Conservation (phyloP, 2,113 vertebrate genomes). For the Dipodomys spectabilis region DNA sequence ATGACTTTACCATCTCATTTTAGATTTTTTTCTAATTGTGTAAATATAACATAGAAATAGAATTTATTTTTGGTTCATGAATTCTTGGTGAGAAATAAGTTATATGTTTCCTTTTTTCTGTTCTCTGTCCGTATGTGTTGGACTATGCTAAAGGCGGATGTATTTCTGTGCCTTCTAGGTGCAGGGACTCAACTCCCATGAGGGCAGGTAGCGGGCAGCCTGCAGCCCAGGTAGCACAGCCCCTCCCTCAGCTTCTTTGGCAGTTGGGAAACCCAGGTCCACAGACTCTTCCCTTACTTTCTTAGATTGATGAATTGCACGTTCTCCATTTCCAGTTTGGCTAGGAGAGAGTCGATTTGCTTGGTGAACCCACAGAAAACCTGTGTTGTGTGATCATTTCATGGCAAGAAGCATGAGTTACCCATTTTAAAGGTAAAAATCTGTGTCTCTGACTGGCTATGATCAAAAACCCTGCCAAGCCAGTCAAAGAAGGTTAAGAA, state of each 20-base stretch:
- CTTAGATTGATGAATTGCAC: constrained; percentile 67
- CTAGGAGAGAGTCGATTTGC: constrained; percentile 73
- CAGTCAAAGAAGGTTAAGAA: constrained; percentile 53
- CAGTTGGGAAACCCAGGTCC: constrained; percentile 72
- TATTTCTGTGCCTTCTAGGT: constrained; percentile 94
- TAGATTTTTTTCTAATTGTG: constrained; percentile 95
- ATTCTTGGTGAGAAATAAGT: constrained; percentile 96
- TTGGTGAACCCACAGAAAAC: constrained; percentile 76
- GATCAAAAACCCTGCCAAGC: constrained; percentile 64
- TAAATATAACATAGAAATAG: constrained; percentile 99
- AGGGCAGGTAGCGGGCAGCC: constrained; percentile 85
- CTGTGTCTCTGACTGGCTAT: constrained; percentile 49
- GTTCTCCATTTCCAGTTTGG: constrained; percentile 66
- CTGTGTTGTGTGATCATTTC: constrained; percentile 61
- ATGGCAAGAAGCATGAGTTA: constrained; percentile 60
- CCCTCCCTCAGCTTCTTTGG: constrained; percentile 83
- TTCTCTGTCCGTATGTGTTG: constrained; percentile 90
- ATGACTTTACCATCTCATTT: constrained; percentile 94
- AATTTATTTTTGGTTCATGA: constrained; percentile 98
- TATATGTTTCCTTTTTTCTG: constrained; percentile 93
- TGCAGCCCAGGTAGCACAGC: constrained; percentile 83
- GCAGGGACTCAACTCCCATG: constrained; percentile 89
- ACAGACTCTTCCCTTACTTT: constrained; percentile 71
- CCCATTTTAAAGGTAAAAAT: constrained; percentile 69
- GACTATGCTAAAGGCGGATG: constrained; percentile 93